Base-by-base conservation (phyloP, 1,140 invertebrate genomes). In the Rhagoletis zephyria region DNA sequence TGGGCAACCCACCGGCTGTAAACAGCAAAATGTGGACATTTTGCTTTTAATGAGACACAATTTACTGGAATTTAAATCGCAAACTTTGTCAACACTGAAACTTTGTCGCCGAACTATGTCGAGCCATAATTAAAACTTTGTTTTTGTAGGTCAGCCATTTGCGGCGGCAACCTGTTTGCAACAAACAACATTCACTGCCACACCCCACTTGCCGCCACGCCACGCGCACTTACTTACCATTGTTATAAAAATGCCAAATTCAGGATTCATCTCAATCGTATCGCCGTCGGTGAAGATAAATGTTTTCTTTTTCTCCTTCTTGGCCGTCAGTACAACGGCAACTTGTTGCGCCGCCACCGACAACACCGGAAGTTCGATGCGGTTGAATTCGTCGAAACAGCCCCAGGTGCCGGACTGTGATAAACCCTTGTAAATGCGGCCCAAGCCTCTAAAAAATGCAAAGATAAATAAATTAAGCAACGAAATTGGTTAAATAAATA, bases 331-430 rank as follows among this genome's bases (percentile, higher is more conserved):
- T 9, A 99, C 97, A 12, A 98, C 97, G 5, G 98, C 98, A 88
- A 99, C 97, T 93, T 99, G 98, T 93, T 99, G 98, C 19, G 98
- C 98, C 10, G 98, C 98, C 1, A 99, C 98, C 0, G 98, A 99
- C 3, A 99, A 92, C 5, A 98, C 98, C 0, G 98, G 98, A 48
- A 99, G 93, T 92, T 99, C 97, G 87, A 99, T 99, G 65, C 98
- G 95, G 92, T 99, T 99, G 93, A 99, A 99, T 92, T 99, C 98
- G 88, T 93, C 92, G 85, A 93, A 93, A 85, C 92, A 93, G 16
- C 98, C 98, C 98, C 98, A 99, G 0, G 97, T 96, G 5, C 98
- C 98, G 45, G 98, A 98, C 93, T 99, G 98, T 0, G 98, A 97
- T 14, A 99, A 93, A 74, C 98, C 97, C 95, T 95, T 96, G 89